These are phyloP conservation scores for Orius insidiosus DNA, from an alignment of 1,140 invertebrate species.

Conservation along the genomic window DNA sequence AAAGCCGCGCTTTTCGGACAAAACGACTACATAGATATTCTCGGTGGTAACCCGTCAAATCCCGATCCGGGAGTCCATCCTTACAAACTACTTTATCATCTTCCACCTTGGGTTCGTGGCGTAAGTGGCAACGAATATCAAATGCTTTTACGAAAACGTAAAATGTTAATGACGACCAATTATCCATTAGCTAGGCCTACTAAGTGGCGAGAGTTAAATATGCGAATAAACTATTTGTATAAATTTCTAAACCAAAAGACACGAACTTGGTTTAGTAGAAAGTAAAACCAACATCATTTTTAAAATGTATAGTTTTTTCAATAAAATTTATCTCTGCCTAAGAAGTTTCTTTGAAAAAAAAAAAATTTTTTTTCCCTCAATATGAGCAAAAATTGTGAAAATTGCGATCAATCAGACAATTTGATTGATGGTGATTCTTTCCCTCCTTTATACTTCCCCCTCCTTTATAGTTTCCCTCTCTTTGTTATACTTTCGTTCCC, in stretches of 20 bases:
- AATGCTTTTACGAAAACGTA: slow-evolving; percentile 55
- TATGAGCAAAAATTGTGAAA: too few species aligned
- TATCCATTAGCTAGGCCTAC: slow-evolving; percentile 45
- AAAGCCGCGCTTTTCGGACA: slow-evolving; percentile 75
- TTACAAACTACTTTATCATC: slow-evolving; percentile 58
- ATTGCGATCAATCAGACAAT: too few species aligned
- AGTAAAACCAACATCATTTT: too few species aligned
- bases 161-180: slow-evolving; percentile 37
- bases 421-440: too few species aligned
- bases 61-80: slow-evolving; percentile 40
- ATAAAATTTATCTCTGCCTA: too few species aligned
- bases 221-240: slow-evolving; percentile 55
- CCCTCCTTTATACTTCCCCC: too few species aligned
- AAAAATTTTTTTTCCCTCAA: too few species aligned
- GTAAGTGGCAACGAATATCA: slow-evolving; percentile 75
- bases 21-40: slow-evolving; percentile 93
- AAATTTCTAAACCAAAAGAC: slow-evolving; percentile 60
- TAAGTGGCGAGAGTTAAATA: slow-evolving; percentile 55
- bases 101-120: slow-evolving; percentile 74
- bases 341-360: too few species aligned
- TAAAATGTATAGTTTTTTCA: too few species aligned
- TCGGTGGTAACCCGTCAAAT: slow-evolving; percentile 24
- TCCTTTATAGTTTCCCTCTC: too few species aligned
- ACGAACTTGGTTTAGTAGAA: slow-evolving; percentile 34
- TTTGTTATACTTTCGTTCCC: too few species aligned